A percentile compares a stretch with the other conserved stretches of the same genome.
phyloP scores from a whole-genome alignment of 2,888 invertebrate genomes.

The Trimorus sp. region DNA sequence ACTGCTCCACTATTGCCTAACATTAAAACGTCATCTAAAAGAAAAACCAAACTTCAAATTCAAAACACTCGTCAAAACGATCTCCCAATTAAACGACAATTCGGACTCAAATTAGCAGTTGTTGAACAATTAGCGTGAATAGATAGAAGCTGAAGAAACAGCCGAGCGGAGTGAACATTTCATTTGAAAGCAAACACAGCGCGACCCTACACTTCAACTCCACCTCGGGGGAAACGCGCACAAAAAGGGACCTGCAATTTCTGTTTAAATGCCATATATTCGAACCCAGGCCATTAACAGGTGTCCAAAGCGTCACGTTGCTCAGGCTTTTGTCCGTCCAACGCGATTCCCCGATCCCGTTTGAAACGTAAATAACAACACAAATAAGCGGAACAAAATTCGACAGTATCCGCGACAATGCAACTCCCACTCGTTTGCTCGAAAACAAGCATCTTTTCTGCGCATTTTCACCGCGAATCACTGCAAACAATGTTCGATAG shows the following conservation, averaged over 20 bases:
- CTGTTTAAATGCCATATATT: slow-evolving; percentile 35
- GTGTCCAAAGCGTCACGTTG: slow-evolving; percentile 42
- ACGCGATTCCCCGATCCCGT: too few species aligned
- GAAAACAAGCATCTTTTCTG: too few species aligned
- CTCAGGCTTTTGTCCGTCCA: not conserved
- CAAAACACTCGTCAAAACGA: too few species aligned
- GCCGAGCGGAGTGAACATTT: not conserved
- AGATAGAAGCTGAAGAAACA: not conserved
- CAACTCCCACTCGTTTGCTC: too few species aligned
- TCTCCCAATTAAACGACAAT: not conserved
- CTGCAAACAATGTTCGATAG: too few species aligned
- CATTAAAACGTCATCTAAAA: too few species aligned
- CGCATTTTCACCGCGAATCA: too few species aligned
- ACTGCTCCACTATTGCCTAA: too few species aligned
- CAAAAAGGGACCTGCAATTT: slow-evolving; percentile 37
- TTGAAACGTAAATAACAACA: too few species aligned
- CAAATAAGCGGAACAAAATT: too few species aligned
- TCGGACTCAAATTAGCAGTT: not conserved
- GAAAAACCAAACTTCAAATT: too few species aligned
- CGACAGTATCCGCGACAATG: too few species aligned
- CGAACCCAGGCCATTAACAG: slow-evolving; percentile 37
- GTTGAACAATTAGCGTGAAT: not conserved
- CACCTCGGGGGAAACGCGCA: slow-evolving; percentile 22
- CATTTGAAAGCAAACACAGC: slow-evolving; percentile 12
- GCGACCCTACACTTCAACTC: slow-evolving; percentile 13